Base-by-base conservation (phyloP, 2,797 vertebrate genomes). In the Dicrostonyx torquatus region DNA sequence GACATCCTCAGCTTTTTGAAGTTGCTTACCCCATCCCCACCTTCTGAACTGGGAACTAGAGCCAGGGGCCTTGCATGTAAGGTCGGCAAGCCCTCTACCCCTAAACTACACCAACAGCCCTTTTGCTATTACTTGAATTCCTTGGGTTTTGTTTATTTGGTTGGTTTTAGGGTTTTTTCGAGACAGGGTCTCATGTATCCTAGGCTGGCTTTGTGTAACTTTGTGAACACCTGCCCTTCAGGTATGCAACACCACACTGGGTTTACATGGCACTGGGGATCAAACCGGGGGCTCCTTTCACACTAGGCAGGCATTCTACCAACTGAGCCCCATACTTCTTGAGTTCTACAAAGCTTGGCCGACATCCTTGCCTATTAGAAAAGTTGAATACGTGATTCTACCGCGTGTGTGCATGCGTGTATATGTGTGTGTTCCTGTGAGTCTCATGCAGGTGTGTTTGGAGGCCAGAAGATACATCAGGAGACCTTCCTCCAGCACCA, bases 351-450 rank as follows among this genome's bases (percentile, higher is more conserved):
- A 22, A 96, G 50, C 66, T 92, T 64, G 84, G 85, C 58, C 62
- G 76, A 6, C 12, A 66, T 50, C 34, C 55, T 90, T 95, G 45
- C 95, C 86, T 55, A 10, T 87, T 91, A 84, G 50, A 89, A 40
- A 83, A 50, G 60, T 95, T 86, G 45, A 60, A 7, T 80, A 84
- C 68, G 87, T 91, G n/a, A 64, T 29, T 79, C 37, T 86, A 43
- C 12, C 40, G 1, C 34, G 6, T 55, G 40, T 72, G 2, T 18
- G 40, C 20, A 80, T 31, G 5, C 22, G 68, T 91, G 88, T 55
- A 18, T 82, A 80, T 93, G 86, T 66, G 55, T 85, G 45, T 50
- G 1, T 50, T 34, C 24, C 34, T 8, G 15, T 45, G 43, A 15
- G 73, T 76, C 72, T 26, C 31, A 17, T 29, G 24, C 13, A 75